Conservation (phyloP, 2,888 invertebrate genomes). For the Steinernema carpocapsae region DNA sequence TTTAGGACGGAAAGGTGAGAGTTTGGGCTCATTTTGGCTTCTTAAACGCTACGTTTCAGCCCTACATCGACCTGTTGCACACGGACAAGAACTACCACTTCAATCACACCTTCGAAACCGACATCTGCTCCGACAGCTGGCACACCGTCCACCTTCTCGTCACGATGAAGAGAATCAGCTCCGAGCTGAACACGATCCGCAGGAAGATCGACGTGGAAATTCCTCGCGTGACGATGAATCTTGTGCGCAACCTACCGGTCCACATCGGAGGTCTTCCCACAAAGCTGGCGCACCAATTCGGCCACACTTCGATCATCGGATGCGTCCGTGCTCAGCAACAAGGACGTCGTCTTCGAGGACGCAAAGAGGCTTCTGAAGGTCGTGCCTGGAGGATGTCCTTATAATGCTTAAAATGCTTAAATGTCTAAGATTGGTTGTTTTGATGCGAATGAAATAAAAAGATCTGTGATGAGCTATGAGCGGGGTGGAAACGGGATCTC, state of each 20-base stretch:
- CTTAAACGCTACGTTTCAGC: conserved; percentile 35
- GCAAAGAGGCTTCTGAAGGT: conserved; percentile 56
- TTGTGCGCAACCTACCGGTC: conserved; percentile 50
- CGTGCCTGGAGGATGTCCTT: conserved; percentile 59
- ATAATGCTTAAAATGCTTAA: conserved; percentile 14
- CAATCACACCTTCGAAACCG: conserved; percentile 38
- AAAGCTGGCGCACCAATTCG: conserved; percentile 34
- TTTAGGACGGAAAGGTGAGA: conserved; percentile 39
- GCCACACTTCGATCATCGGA: conserved; percentile 49
- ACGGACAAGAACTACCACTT: conserved; percentile 31
- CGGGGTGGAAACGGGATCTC: no score
- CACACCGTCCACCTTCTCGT: conserved; percentile 51
- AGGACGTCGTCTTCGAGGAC: conserved; percentile 48
- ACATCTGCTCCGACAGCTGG: conserved; percentile 59
- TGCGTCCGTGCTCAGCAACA: conserved; percentile 54
- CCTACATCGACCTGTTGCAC: conserved; percentile 39
- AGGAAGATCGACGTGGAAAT: conserved; percentile 41
- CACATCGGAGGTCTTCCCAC: conserved; percentile 55
- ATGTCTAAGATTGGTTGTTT: no score
- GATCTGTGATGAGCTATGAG: no score
- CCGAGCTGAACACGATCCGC: conserved; percentile 42
- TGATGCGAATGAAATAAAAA: no score
- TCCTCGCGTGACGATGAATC: conserved; percentile 41
- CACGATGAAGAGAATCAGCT: conserved; percentile 36
- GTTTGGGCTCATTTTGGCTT: no score